Conservation (phyloP, 2,113 vertebrate genomes). For the Leucoraja erinaceus region DNA sequence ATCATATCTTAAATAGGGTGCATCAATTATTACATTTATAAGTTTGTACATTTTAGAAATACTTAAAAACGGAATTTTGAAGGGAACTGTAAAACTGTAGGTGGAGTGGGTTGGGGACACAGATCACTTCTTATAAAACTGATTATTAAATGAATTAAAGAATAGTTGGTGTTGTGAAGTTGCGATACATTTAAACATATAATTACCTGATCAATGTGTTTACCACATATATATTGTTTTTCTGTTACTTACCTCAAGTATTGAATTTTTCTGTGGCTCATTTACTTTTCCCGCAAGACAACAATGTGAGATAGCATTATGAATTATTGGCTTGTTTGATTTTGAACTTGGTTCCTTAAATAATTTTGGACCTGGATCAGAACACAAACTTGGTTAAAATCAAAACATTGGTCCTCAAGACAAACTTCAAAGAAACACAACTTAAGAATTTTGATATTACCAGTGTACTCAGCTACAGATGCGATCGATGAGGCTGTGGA, state of each 20-base stretch:
- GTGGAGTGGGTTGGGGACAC: neutral
- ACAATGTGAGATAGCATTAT: constrained; percentile 89
- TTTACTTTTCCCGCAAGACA: constrained; percentile 94
- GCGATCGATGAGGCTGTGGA: constrained; percentile 87
- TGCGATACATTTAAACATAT: neutral
- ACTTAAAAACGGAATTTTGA: neutral
- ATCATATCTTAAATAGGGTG: neutral
- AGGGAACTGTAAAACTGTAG: neutral
- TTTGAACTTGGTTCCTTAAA: constrained; percentile 94
- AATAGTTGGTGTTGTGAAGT: neutral
- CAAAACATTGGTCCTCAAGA: neutral
- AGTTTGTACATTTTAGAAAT: neutral
- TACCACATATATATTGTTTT: neutral
- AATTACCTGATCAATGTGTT: neutral
- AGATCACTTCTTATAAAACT: neutral
- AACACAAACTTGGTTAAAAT: neutral
- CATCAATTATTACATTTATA: neutral
- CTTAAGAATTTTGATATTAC: constrained; percentile 49
- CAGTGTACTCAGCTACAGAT: constrained; percentile 86
- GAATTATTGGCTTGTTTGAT: constrained; percentile 90
- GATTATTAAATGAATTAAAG: neutral
- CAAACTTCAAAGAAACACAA: neutral
- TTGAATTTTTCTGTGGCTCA: constrained; percentile 78
- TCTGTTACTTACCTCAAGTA: constrained; percentile 70
- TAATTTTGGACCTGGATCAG: constrained; percentile 75